Conservation (phyloP, 2,113 vertebrate species). For the Lamprotornis superbus region DNA sequence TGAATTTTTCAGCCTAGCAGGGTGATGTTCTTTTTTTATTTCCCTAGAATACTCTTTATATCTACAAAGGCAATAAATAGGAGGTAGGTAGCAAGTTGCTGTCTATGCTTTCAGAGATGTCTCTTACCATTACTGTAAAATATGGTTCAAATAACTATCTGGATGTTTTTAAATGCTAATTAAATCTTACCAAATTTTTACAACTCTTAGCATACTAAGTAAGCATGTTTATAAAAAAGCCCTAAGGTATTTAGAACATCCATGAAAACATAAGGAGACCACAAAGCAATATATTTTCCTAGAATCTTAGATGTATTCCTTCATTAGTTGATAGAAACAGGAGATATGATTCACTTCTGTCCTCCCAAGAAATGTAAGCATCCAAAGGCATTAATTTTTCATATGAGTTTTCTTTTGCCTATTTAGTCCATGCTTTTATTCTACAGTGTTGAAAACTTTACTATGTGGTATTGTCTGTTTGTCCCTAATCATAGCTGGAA, state of each 20-base stretch:
- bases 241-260: not conserved
- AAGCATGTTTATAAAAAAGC: not conserved
- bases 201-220: not conserved
- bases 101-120: not conserved
- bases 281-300: not conserved
- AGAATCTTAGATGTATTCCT: not conserved
- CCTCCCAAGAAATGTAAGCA: not conserved
- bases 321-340: not conserved
- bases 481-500: not conserved
- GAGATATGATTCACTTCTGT: not conserved
- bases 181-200: not conserved
- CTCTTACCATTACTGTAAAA: not conserved
- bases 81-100: not conserved
- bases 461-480: not conserved
- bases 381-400: not conserved
- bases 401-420: not conserved
- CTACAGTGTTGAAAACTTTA: not conserved
- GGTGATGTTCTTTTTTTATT: not conserved
- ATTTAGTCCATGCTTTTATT: not conserved
- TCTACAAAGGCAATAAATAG: not conserved
- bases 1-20: not conserved
- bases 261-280: not conserved
- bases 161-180: not conserved
- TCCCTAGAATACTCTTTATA: not conserved
- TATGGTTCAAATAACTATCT: not conserved